Evolutionary conservation across 2,113 vertebrate genomes (phyloP), one percentile per base, ranked within the genome.

Genomic region (Scolopax mira): DNA sequence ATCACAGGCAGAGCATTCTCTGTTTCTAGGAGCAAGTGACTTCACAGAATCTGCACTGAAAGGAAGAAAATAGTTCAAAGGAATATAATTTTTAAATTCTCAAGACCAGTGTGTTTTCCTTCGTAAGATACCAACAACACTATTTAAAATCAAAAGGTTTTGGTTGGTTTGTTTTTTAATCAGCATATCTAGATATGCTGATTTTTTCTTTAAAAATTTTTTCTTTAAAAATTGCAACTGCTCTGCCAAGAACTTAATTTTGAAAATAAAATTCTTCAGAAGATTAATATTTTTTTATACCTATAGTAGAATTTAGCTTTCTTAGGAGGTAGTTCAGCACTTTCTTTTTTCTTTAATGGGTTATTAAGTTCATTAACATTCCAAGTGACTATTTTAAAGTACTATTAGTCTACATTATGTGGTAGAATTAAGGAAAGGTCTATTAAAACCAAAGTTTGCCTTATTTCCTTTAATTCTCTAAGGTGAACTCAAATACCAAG

Each of bases 391-490:
- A 49, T 77, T 94, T 94, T 39, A 66, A 89, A 85, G 66, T 37
- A 87, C 22, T 75, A 65, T 70, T 92, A 73, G 78, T 70, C 70
- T 75, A 67, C 15, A 65, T 79, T 75, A 70, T 42, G 14, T 65
- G 10, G n/a, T 67, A 89, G 65, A 94, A 89, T 82, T 94, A 91
- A 85, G 78, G 62, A 54, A 31, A 79, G 19, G n/a, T 85, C 66
- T 88, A 73, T 88, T 89, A 89, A 94, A 89, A 71, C 28, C n/a
- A 77, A 88, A 13, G n/a, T 66, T 91, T 94, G 18, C 62, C 33
- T 90, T 95, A 82, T 88, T 93, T 82, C 73, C n/a, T 89, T 91
- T 60, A 88, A 88, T 65, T 79, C 49, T 94, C 71, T 61, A 54
- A 77, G 89, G 78, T 79, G 75, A 95, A 31, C 24, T 95, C 39